Evolutionary conservation across 2,888 invertebrate genomes (phyloP).

Genomic region (Rhagonycha fulva): DNA sequence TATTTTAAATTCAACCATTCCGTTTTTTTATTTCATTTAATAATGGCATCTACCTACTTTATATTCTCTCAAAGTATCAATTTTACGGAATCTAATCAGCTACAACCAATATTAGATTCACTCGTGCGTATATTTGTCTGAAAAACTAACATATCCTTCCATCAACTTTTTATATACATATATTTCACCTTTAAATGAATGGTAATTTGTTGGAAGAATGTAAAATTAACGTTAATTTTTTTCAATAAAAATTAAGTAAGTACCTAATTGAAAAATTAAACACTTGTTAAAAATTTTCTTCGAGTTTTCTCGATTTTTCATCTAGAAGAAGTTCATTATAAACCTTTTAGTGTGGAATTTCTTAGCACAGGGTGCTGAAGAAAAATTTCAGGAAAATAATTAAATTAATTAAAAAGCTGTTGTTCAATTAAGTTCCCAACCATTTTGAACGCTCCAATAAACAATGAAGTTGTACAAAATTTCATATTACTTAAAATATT

Average conservation of each 20-base stretch:
- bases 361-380: not conserved
- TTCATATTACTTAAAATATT: not conserved
- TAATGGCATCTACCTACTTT: not conserved
- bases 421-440: not conserved
- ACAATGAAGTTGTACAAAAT: not conserved
- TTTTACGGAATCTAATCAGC: slow-evolving; percentile 13
- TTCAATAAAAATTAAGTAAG: not conserved
- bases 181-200: not conserved
- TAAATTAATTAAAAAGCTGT: not conserved
- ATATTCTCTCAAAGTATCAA: not conserved
- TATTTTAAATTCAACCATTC: not conserved
- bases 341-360: not conserved
- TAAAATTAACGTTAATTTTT: not conserved
- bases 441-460: not conserved
- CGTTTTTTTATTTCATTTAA: not conserved
- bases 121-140: slow-evolving; percentile 13
- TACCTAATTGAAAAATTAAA: too few species aligned
- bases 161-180: not conserved
- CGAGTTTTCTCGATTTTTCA: not conserved
- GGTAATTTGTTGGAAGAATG: not conserved
- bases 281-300: not conserved
- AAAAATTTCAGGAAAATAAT: not conserved
- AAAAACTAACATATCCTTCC: slow-evolving; percentile 3
- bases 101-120: slow-evolving; percentile 7
- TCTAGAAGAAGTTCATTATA: not conserved